Evolutionary conservation across 2,113 vertebrate species (phyloP).

Genomic region (Dicrurus megarhynchus): DNA sequence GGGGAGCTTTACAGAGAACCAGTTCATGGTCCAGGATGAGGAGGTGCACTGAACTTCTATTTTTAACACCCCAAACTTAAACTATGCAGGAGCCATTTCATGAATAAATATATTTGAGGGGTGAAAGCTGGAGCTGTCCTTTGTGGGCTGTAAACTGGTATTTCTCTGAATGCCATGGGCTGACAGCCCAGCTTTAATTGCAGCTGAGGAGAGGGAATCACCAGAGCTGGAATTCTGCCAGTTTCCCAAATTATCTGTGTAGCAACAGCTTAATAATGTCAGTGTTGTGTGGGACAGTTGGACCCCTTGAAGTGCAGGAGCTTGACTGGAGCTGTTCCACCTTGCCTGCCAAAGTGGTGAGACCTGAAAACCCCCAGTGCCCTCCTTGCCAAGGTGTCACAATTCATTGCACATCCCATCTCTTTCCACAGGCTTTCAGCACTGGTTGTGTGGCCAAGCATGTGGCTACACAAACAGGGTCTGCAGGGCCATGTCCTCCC

Average conservation of each 20-base stretch:
- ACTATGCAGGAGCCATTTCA: not conserved
- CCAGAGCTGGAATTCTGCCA: not conserved
- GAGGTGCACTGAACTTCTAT: not conserved
- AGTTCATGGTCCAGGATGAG: not conserved
- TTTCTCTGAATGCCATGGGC: not conserved
- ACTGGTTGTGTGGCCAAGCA: not conserved
- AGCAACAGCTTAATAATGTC: not conserved
- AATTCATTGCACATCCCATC: not conserved
- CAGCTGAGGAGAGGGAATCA: not conserved
- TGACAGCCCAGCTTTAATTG: not conserved
- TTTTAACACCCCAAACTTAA: not conserved
- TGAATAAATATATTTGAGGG: not conserved
- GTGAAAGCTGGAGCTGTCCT: not conserved
- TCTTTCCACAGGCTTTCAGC: fast-evolving
- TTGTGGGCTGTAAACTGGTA: not conserved
- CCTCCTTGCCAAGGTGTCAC: not conserved
- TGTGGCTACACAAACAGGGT: not conserved
- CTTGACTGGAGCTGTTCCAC: not conserved
- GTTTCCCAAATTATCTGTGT: not conserved
- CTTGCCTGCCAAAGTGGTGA: not conserved
- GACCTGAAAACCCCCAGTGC: not conserved
- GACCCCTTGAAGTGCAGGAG: not conserved
- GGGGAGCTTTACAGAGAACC: not conserved
- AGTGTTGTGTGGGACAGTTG: not conserved
- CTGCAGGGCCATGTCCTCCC: not conserved